These are phyloP conservation scores for Axis porcinus DNA, from an alignment of 2,113 vertebrate species.

Conservation along the genomic window DNA sequence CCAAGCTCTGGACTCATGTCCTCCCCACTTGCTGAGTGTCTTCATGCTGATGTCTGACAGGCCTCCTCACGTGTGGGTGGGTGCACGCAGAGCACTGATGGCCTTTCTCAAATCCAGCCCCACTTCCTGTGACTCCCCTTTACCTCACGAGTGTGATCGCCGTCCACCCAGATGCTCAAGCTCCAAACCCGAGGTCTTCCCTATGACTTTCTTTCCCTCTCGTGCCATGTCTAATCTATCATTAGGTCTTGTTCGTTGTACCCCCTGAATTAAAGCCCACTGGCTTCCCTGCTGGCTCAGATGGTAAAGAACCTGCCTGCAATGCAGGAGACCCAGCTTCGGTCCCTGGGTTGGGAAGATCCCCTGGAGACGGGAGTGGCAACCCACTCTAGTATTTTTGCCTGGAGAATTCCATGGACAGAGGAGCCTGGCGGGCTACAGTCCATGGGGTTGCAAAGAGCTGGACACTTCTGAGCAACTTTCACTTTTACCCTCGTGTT, in stretches of 20 bases:
- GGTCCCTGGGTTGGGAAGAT: not conserved
- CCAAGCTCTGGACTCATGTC: not conserved
- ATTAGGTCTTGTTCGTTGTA: not conserved
- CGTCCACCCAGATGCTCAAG: not conserved
- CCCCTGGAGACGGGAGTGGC: not conserved
- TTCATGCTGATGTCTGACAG: not conserved
- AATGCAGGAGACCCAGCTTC: not conserved
- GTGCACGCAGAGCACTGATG: not conserved
- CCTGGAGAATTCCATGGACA: not conserved
- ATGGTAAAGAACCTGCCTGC: not conserved
- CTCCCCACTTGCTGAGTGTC: not conserved
- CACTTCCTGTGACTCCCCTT: not conserved
- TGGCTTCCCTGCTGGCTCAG: not conserved
- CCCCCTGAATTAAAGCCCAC: not conserved
- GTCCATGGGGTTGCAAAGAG: not conserved
- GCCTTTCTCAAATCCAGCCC: not conserved
- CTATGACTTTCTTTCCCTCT: not conserved
- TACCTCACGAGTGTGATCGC: not conserved
- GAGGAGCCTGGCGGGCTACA: not conserved
- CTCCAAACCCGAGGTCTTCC: not conserved
- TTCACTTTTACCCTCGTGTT: not conserved
- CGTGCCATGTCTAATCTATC: fast-evolving
- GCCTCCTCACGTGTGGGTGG: not conserved
- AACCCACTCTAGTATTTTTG: not conserved
- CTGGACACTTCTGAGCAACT: not conserved